phyloP scores from a whole-genome alignment of 2,113 vertebrate species.

The Mus pahari region DNA sequence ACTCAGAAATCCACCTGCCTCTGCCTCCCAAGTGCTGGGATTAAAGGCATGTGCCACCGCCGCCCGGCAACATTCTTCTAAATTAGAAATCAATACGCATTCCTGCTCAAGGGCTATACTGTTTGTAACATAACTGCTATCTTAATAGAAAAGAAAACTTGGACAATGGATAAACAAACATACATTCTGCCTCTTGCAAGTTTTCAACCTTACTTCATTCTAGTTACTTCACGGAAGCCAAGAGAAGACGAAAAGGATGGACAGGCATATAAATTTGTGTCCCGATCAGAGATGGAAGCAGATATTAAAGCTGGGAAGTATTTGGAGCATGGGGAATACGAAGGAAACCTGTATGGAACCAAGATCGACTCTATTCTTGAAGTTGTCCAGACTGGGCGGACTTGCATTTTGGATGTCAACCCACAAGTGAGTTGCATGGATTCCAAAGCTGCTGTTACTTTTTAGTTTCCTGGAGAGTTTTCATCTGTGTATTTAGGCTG shows the following conservation, averaged over 20 bases:
- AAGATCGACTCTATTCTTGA: slow-evolving; percentile 98
- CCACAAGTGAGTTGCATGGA: slow-evolving; percentile 90
- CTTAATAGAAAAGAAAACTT: background rate
- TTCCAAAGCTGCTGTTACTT: slow-evolving; percentile 21
- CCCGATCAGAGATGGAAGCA: slow-evolving; percentile 93
- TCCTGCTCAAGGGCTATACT: background rate
- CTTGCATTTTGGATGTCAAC: slow-evolving; percentile 98
- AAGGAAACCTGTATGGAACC: slow-evolving; percentile 98
- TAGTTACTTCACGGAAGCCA: slow-evolving; percentile 95
- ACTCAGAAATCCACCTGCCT: too few relatives aligned
- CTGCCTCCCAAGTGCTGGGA: too few relatives aligned
- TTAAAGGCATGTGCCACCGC: too few relatives aligned
- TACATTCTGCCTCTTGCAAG: slow-evolving; percentile 31
- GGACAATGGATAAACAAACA: background rate
- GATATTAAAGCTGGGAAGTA: slow-evolving; percentile 96
- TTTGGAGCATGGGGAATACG: slow-evolving; percentile 97
- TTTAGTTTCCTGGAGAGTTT: background rate
- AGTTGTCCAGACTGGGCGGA: slow-evolving; percentile 91
- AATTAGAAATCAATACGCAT: background rate
- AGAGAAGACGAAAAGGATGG: slow-evolving; percentile 97
- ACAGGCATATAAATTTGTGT: slow-evolving; percentile 96
- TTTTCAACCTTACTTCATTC: slow-evolving; percentile 56
- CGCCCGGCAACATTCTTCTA: slow-evolving; percentile 53
- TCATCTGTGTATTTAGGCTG: background rate
- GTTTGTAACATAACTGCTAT: background rate